Evolutionary conservation across 92 coral and sea anemone species (phyloP).

Genomic region (Diadumene lineata): DNA sequence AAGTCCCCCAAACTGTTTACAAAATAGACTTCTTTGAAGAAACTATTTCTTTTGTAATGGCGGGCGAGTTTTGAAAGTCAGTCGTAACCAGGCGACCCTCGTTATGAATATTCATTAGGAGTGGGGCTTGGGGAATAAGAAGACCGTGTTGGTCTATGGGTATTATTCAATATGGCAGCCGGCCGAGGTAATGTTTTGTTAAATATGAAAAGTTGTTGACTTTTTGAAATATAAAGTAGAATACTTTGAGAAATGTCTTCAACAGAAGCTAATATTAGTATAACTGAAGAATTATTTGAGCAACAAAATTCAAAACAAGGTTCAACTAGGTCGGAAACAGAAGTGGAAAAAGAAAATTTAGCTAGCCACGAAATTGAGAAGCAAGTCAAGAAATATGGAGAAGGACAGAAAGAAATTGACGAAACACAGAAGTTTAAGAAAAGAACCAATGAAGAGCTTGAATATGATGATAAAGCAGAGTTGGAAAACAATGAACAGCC

Average conservation of each 20-base stretch:
- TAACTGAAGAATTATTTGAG: neutral
- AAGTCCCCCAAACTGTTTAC: neutral
- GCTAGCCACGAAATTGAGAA: too few species aligned
- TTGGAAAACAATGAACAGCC: conserved; percentile 8
- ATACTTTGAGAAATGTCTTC: too few species aligned
- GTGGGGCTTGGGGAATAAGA: conserved; percentile 40
- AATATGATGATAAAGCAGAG: neutral
- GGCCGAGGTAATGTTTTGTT: too few species aligned
- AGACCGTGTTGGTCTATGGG: conserved; percentile 42
- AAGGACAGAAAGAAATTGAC: neutral
- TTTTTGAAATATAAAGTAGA: too few species aligned
- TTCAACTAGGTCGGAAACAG: neutral
- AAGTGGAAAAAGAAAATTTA: neutral
- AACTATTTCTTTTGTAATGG: conserved; percentile 29
- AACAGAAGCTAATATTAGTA: neutral
- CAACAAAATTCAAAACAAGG: neutral
- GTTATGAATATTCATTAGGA: conserved; percentile 44
- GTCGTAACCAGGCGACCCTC: conserved; percentile 72
- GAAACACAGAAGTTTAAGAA: conserved; percentile 1
- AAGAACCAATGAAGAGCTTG: conserved; percentile 1
- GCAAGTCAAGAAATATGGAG: neutral
- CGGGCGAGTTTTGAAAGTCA: conserved; percentile 53
- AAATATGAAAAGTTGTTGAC: too few species aligned
- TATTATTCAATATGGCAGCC: conserved; percentile 66
- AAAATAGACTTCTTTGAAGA: neutral